A percentile compares a stretch with the other conserved stretches of the same genome.
Evolutionary conservation across 1,140 invertebrate species (phyloP).

Genomic region (Drosophila nannoptera): DNA sequence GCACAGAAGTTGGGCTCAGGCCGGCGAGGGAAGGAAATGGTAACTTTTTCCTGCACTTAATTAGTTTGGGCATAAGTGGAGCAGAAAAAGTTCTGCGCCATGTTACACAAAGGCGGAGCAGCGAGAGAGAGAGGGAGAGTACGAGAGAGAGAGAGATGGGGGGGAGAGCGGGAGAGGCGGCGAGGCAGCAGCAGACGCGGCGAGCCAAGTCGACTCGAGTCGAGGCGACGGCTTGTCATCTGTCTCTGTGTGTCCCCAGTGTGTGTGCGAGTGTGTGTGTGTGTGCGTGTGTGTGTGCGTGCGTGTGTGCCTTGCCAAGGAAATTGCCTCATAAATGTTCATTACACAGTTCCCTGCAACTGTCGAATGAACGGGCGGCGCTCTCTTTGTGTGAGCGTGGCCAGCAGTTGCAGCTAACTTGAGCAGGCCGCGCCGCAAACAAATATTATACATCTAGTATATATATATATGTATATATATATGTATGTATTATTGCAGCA

Average conservation of each 20-base stretch:
- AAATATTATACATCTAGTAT: conserved; percentile 17
- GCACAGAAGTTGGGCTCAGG: not conserved
- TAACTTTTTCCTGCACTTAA: conserved; percentile 77
- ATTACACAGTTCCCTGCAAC: conserved; percentile 66
- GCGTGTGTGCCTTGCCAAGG: conserved; percentile 58
- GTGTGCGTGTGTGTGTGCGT: conserved; percentile 23
- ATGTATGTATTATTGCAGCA: conserved; percentile 27
- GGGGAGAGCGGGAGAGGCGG: not conserved
- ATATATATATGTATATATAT: too few relatives aligned
- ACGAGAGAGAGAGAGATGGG: not conserved
- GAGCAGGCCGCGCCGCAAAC: conserved; percentile 7
- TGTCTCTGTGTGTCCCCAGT: conserved; percentile 29
- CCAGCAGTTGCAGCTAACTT: conserved; percentile 4
- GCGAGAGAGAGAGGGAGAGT: not conserved
- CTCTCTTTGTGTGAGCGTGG: conserved; percentile 26
- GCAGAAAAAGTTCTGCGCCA: conserved; percentile 69
- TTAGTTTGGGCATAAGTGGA: conserved; percentile 78
- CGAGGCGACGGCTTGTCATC: conserved; percentile 51
- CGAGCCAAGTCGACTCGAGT: not conserved
- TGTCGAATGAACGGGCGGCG: conserved; percentile 49
- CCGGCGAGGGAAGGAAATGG: conserved; percentile 68
- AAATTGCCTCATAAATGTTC: conserved; percentile 78
- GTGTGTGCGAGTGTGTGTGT: conserved; percentile 27
- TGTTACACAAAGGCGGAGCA: conserved; percentile 42
- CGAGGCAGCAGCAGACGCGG: not conserved